Evolutionary conservation across 2,797 vertebrate genomes (phyloP).

Genomic region (Otus scops): DNA sequence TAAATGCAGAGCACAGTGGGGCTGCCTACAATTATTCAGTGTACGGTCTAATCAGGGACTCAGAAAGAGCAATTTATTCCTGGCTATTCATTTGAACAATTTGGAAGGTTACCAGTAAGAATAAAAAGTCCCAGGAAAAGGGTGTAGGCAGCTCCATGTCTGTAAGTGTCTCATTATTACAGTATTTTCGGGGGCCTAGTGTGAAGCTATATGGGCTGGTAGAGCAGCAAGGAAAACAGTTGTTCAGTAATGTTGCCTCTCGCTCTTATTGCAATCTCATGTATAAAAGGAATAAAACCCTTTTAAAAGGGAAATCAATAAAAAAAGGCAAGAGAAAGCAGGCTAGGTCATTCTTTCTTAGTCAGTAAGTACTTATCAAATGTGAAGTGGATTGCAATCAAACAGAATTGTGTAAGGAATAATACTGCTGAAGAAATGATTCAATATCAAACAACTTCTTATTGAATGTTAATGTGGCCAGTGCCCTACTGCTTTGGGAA

Average conservation of each 20-base stretch:
- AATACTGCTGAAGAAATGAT: slow-evolving; percentile 30
- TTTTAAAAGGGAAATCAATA: slow-evolving; percentile 32
- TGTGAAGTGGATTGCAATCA: slow-evolving; percentile 56
- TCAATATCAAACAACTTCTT: slow-evolving; percentile 35
- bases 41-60: neutral
- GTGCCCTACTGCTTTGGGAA: slow-evolving; percentile 30
- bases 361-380: slow-evolving; percentile 25
- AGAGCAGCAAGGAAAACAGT: slow-evolving; percentile 30
- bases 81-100: slow-evolving; percentile 28
- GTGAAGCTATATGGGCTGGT: neutral
- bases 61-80: slow-evolving; percentile 44
- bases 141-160: slow-evolving; percentile 13
- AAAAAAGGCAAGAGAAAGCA: slow-evolving; percentile 13
- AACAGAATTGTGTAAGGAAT: slow-evolving; percentile 32
- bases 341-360: slow-evolving; percentile 7
- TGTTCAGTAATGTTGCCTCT: slow-evolving; percentile 3
- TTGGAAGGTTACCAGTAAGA: slow-evolving; percentile 42
- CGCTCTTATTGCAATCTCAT: neutral
- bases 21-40: neutral
- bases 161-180: neutral
- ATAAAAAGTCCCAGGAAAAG: slow-evolving; percentile 25
- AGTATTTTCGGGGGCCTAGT: neutral
- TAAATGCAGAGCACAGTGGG: neutral
- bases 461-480: slow-evolving; percentile 19
- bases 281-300: slow-evolving; percentile 15